Evolutionary conservation across 2,113 vertebrate species (phyloP).

Genomic region (Gobiocypris rarus): DNA sequence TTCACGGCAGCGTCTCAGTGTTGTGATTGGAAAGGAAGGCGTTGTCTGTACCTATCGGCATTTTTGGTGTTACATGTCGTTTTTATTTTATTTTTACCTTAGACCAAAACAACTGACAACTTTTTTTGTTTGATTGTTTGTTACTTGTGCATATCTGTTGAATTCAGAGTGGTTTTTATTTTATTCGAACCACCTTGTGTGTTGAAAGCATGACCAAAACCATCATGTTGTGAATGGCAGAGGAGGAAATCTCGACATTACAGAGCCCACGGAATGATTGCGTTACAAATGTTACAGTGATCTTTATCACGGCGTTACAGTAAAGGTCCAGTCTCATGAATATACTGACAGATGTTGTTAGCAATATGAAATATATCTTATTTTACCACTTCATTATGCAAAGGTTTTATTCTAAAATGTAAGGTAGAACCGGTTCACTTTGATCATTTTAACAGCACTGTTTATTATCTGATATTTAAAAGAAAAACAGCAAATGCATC

Average conservation of each 20-base stretch:
- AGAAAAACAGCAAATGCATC: neutral
- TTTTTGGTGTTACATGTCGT: slow-evolving; percentile 79
- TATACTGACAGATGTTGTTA: slow-evolving; percentile 50
- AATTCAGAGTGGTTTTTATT: slow-evolving; percentile 56
- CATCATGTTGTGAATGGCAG: slow-evolving; percentile 73
- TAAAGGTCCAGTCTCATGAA: slow-evolving; percentile 68
- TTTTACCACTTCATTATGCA: slow-evolving; percentile 33
- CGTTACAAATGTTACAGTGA: neutral
- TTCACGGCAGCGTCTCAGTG: slow-evolving; percentile 79
- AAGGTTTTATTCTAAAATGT: neutral
- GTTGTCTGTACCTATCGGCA: slow-evolving; percentile 79
- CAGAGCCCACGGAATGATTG: slow-evolving; percentile 60
- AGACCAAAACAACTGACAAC: slow-evolving; percentile 77
- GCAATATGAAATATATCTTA: slow-evolving; percentile 3
- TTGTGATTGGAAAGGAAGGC: slow-evolving; percentile 77
- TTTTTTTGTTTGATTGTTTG: slow-evolving; percentile 75
- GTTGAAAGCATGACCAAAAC: slow-evolving; percentile 86
- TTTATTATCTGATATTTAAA: neutral
- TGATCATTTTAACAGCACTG: neutral
- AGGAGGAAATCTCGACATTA: slow-evolving; percentile 70
- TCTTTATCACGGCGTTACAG: slow-evolving; percentile 58
- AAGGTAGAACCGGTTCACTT: neutral
- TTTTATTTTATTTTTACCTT: slow-evolving; percentile 59
- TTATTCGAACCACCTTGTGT: slow-evolving; percentile 57
- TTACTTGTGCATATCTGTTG: slow-evolving; percentile 75